A percentile compares a stretch with the other conserved stretches of the same genome.
phyloP scores from a whole-genome alignment of 2,888 invertebrate species.

The Limnephilus rhombicus region DNA sequence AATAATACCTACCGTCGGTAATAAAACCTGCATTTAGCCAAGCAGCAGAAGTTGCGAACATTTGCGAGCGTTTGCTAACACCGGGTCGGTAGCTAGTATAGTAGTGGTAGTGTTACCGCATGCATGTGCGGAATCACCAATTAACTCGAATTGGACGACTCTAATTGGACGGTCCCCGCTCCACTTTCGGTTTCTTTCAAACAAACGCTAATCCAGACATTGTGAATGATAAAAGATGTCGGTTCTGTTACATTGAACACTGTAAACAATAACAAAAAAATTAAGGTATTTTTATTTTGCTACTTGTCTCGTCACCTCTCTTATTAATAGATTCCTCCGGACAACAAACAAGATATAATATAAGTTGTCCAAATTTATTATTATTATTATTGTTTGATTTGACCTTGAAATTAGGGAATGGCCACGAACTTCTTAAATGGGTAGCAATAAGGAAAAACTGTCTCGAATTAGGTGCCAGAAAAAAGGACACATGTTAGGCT shows the following conservation, averaged over 20 bases:
- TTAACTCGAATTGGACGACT: conserved; percentile 36
- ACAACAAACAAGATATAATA: no score
- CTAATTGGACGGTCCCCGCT: conserved; percentile 49
- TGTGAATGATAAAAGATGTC: background rate
- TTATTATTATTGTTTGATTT: background rate
- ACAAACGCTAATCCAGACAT: conserved; percentile 28
- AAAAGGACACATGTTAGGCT: no score
- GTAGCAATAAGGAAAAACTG: no score
- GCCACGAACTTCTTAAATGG: background rate
- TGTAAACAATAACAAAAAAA: background rate
- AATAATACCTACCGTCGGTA: background rate
- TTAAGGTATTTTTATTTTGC: background rate
- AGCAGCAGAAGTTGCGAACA: background rate
- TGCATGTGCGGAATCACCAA: conserved; percentile 26
- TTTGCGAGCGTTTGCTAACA: conserved; percentile 16
- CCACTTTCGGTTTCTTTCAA: conserved; percentile 51
- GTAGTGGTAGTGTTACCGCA: background rate
- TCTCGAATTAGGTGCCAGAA: no score
- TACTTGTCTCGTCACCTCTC: background rate
- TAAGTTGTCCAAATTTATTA: no score
- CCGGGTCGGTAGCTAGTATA: background rate
- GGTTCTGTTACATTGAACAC: background rate
- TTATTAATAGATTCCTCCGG: background rate
- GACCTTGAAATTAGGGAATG: background rate
- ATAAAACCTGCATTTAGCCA: background rate